Evolutionary conservation across 2,113 vertebrate species (phyloP), one percentile per base, ranked within the genome.

Genomic region (Eudyptes chrysolophus): DNA sequence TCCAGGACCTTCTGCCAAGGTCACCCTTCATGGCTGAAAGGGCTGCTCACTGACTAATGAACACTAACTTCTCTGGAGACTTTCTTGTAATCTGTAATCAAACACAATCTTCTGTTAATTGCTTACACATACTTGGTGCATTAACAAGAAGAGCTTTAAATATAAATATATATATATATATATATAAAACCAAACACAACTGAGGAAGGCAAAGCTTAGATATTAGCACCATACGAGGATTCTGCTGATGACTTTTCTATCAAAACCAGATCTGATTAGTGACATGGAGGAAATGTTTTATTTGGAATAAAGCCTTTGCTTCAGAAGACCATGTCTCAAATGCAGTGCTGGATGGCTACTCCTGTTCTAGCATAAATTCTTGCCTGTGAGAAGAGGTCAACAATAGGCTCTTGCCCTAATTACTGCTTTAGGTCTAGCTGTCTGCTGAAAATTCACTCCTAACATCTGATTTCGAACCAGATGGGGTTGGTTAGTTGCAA

Each of bases 1-100:
- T 74, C 57, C 60, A 71, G 70, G 68, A 97, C 88, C 79, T 79
- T 94, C 68, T 87, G 78, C 90, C 95, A 97, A 96, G 94, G 96
- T 92, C 96, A 93, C 84, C 61, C 90, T 78, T 95, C 70, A 81
- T 32, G 57, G 75, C 54, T 96, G 85, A 94, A 95, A 96, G 46
- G 64, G 40, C 79, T 96, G 48, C 72, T 93, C 19, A 36, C 40
- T 89, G 76, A 83, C 60, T 94, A 95, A 95, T 72, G 70, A 96
- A 57, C 68, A 55, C 62, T 70, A 87, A 86, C 75, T 93, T 91
- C 87, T 94, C 95, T 72, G 81, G 87, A 94, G 92, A 65, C 58
- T 72, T 72, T 83, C 79, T 89, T 76, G 74, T 36, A 94, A 95
- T 84, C 36, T 5, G 3, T 82, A 96, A 93, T 93, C 93, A 96